A percentile compares a stretch with the other conserved stretches of the same genome.
These are phyloP conservation scores for Panzeria rudis DNA, from an alignment of 2,888 invertebrate genomes.

Conservation along the genomic window DNA sequence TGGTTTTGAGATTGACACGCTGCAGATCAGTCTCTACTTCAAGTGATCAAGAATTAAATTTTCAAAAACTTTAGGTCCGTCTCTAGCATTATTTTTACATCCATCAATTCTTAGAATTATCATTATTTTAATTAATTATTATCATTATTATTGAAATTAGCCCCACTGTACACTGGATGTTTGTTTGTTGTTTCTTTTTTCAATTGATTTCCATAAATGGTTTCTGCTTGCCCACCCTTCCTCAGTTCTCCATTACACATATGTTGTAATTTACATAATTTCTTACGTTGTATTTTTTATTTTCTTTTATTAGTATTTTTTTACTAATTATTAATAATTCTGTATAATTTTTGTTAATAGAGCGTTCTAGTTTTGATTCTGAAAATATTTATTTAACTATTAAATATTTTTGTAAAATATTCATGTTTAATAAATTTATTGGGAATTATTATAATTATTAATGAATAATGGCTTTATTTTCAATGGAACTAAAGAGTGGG, in stretches of 20 bases:
- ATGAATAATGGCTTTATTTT: neutral
- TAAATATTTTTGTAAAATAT: slow-evolving; percentile 1
- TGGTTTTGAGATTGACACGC: no score
- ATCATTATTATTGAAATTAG: neutral
- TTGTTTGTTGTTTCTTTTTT: slow-evolving; percentile 16
- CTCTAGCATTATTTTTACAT: no score
- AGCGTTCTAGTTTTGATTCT: neutral
- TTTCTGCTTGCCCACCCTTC: neutral
- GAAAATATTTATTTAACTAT: neutral
- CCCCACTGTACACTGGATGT: neutral
- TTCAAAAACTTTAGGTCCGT: no score
- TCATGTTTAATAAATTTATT: neutral
- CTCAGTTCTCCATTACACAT: slow-evolving; percentile 16
- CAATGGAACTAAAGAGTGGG: neutral
- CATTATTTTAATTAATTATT: no score
- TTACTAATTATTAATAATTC: slow-evolving; percentile 24
- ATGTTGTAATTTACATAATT: slow-evolving; percentile 64
- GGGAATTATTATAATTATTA: slow-evolving; percentile 3
- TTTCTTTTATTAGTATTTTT: slow-evolving; percentile 4
- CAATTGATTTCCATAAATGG: slow-evolving; percentile 62
- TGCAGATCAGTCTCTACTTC: no score
- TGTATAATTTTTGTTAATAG: slow-evolving; percentile 27
- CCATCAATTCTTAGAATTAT: no score
- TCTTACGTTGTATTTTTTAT: slow-evolving; percentile 20
- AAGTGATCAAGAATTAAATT: no score